Conservation (phyloP, 2,113 vertebrate genomes). For the Hypanus sabinus region DNA sequence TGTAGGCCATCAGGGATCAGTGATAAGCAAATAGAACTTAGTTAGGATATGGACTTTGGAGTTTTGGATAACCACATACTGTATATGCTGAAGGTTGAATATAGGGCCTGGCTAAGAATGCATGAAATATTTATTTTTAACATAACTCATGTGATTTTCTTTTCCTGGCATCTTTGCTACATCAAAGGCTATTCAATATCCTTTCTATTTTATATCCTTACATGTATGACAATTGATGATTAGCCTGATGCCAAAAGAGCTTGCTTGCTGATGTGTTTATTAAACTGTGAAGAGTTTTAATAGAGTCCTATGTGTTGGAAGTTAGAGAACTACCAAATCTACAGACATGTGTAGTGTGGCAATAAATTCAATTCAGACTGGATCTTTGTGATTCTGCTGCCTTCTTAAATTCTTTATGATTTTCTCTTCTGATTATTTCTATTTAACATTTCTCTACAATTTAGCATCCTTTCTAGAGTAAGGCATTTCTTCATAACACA, state of each 20-base stretch:
- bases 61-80: too few species aligned
- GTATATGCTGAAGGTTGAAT: too few species aligned
- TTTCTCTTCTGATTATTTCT: background rate
- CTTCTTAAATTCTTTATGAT: background rate
- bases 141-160: too few species aligned
- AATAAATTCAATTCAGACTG: background rate
- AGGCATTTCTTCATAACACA: background rate
- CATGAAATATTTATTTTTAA: too few species aligned
- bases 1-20: too few species aligned
- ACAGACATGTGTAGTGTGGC: background rate
- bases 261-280: background rate
- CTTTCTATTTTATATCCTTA: background rate
- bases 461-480: background rate
- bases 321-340: background rate
- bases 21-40: too few species aligned
- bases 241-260: background rate
- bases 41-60: too few species aligned
- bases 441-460: too few species aligned
- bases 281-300: background rate
- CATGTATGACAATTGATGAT: background rate
- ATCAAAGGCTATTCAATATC: background rate
- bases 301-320: background rate
- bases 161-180: background rate
- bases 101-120: too few species aligned
- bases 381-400: background rate